These are phyloP conservation scores for Branchinecta lynchi DNA, from an alignment of 1,140 invertebrate species.

Conservation along the genomic window DNA sequence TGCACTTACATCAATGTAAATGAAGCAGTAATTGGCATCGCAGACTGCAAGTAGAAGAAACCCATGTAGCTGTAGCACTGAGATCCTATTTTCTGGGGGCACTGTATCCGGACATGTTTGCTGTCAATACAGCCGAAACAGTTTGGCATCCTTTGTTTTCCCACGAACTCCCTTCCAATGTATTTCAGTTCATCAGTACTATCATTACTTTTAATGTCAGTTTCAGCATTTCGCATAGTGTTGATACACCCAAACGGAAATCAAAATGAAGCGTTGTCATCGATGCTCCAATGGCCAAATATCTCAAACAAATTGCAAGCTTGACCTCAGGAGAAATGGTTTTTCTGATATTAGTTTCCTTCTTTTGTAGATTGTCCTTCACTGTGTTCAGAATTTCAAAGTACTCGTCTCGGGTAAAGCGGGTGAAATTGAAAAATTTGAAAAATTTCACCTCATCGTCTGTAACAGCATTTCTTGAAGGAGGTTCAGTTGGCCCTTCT, in stretches of 20 bases:
- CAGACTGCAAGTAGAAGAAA: constrained; percentile 29
- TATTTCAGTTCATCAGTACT: constrained; percentile 22
- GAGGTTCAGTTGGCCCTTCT: too few relatives aligned
- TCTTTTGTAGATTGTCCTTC: constrained; percentile 11
- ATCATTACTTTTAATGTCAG: constrained; percentile 14
- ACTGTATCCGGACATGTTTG: constrained; percentile 26
- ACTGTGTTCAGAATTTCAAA: constrained; percentile 13
- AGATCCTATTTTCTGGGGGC: constrained; percentile 27
- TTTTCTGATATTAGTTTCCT: constrained; percentile 10
- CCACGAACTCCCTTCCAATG: constrained; percentile 27
- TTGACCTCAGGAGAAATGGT: too few relatives aligned
- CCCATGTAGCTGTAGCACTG: constrained; percentile 33
- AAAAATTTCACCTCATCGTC: too few relatives aligned
- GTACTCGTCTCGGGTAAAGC: neutral
- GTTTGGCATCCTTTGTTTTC: constrained; percentile 34
- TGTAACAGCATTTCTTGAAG: too few relatives aligned
- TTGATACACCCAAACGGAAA: constrained; percentile 12
- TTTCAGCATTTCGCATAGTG: constrained; percentile 12
- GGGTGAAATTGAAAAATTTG: too few relatives aligned
- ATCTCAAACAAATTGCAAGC: too few relatives aligned
- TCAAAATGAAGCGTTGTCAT: constrained; percentile 3
- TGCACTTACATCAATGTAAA: constrained; percentile 31
- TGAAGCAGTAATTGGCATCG: constrained; percentile 32
- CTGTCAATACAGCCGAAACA: constrained; percentile 32
- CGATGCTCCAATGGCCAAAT: too few relatives aligned